Evolutionary conservation across 1,140 invertebrate genomes (phyloP), one percentile per base, ranked within the genome.

Genomic region (Diachasmimorpha longicaudata): DNA sequence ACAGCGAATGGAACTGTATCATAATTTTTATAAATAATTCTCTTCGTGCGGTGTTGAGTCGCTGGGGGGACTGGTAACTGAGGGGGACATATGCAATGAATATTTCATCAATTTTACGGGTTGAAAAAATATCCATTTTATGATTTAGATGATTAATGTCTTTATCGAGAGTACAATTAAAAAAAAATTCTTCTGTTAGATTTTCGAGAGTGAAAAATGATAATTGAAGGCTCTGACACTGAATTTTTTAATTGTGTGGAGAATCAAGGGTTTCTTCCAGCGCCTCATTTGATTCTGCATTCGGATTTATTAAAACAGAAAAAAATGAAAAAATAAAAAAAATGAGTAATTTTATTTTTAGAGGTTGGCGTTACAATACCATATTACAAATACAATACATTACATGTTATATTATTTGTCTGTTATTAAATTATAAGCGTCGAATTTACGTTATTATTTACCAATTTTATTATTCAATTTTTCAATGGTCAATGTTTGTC

Each of bases 381-480:
- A 80, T 77, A 80, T 83, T 85, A 85, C 82, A 83, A 52, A 81
- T 85, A 85, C 80, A 82, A 83, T 85, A 85, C 82, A 85, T 80
- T 84, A 84, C 79, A 82, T 80, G 77, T 85, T 85, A 82, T 77
- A 83, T 82, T 83, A 82, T 80, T 83, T 82, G 79, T 81, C 79
- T 81, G 80, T 83, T 84, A 85, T 82, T 85, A 84, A 84, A 85
- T 86, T 81, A 83, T 82, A 85, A 84, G 82, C 82, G 82, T 86
- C 81, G 79, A 78, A 81, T 81, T 81, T 74, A 79, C 52, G 66
- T 81, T 69, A 42, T 63, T 31, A 16, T 63, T 68, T 14, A 52
- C 16, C 48, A 52, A 52, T 70, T 68, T 52, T 77, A 68, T 75
- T 71, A 42, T 23, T 39, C 16, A n/a, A 70, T 70, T 55, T 73